phyloP scores from a whole-genome alignment of 2,797 vertebrate genomes.

The Remorina albescens region DNA sequence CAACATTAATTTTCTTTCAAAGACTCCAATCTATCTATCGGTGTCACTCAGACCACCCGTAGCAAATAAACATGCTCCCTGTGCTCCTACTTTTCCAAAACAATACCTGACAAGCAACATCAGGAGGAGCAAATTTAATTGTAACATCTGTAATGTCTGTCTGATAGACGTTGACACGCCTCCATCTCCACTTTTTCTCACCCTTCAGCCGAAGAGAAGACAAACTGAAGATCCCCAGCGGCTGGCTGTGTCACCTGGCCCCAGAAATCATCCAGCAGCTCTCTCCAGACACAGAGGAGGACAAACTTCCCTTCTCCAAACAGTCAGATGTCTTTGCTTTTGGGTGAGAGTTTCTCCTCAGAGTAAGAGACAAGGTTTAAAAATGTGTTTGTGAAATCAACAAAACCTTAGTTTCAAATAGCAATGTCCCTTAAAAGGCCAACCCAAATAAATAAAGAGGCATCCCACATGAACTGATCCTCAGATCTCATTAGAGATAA shows the following conservation, averaged over 20 bases:
- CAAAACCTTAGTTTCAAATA: neutral
- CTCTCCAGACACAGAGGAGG: conserved; percentile 96
- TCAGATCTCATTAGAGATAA: conserved; percentile 59
- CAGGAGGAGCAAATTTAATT: neutral
- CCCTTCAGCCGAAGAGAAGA: conserved; percentile 88
- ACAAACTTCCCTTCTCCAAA: conserved; percentile 99
- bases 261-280: conserved; percentile 98
- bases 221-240: conserved; percentile 95
- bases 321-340: conserved; percentile 98
- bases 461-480: conserved; percentile 38
- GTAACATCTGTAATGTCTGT: conserved; percentile 1
- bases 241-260: conserved; percentile 98
- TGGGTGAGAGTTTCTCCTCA: conserved; percentile 86
- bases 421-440: conserved; percentile 6
- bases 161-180: conserved; percentile 7
- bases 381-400: conserved; percentile 13
- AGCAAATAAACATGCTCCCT: no score
- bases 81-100: neutral
- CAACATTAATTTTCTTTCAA: no score
- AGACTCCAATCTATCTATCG: no score
- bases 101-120: conserved; percentile 8
- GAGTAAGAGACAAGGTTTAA: neutral
- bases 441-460: conserved; percentile 7
- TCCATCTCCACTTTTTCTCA: conserved; percentile 20
- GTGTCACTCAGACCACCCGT: no score